Evolutionary conservation across 2,113 vertebrate genomes (phyloP).

Genomic region (Glareola pratincola): DNA sequence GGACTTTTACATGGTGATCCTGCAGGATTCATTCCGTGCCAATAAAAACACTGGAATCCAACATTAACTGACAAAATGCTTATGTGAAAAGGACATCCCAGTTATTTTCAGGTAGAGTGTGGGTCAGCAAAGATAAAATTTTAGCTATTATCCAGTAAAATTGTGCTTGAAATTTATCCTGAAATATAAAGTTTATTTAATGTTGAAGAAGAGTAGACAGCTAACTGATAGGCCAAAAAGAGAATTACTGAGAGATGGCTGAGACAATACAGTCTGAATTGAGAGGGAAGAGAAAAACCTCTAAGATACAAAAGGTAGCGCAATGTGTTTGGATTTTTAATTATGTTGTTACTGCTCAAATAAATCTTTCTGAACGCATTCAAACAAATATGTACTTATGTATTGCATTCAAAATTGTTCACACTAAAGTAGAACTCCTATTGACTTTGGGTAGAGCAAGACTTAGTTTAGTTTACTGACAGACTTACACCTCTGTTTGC

Average conservation of each 20-base stretch:
- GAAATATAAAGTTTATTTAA: conserved; percentile 1
- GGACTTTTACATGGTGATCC: neutral
- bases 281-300: neutral
- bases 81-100: neutral
- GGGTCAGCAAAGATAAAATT: neutral
- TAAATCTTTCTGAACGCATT: neutral
- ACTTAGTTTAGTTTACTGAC: neutral
- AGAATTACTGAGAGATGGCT: neutral
- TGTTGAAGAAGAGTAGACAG: neutral
- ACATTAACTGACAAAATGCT: neutral
- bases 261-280: neutral
- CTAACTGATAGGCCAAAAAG: neutral
- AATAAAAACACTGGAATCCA: neutral
- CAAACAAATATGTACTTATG: neutral
- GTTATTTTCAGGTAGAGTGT: neutral
- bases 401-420: neutral
- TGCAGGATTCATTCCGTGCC: neutral
- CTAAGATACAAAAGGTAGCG: neutral
- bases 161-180: neutral
- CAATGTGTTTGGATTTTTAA: neutral
- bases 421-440: neutral
- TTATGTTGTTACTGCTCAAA: neutral
- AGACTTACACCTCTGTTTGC: neutral
- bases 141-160: neutral
- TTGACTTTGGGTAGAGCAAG: neutral